phyloP scores from a whole-genome alignment of 1,140 invertebrate genomes.

The Aporrectodea caliginosa region DNA sequence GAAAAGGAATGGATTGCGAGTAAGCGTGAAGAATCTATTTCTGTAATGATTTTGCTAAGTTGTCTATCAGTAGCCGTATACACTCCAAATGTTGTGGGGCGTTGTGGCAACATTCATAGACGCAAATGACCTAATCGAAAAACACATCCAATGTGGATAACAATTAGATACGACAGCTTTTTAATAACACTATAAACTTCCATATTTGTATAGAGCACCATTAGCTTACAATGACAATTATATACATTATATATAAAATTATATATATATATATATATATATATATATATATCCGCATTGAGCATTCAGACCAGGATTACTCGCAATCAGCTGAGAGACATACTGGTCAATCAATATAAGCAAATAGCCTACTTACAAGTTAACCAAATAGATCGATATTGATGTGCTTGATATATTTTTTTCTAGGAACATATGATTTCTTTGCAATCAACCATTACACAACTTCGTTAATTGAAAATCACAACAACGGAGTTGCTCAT shows the following conservation, averaged over 20 bases:
- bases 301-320: background rate
- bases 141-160: background rate
- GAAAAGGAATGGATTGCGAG: constrained; percentile 39
- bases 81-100: background rate
- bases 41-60: background rate
- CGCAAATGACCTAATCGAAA: background rate
- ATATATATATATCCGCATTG: background rate
- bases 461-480: constrained; percentile 36
- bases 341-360: background rate
- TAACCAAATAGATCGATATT: background rate
- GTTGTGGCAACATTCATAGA: background rate
- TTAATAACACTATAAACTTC: no score
- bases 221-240: no score
- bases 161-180: no score
- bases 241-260: background rate
- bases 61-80: no score
- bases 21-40: background rate
- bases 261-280: background rate
- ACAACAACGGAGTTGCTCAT: constrained; percentile 32
- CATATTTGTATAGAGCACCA: no score
- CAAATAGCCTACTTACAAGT: background rate
- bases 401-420: background rate
- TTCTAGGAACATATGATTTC: constrained; percentile 44
- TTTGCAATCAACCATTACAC: constrained; percentile 49
- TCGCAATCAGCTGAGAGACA: background rate